Percentiles rank a stretch among this genome's conserved stretches.
Evolutionary conservation across 2,113 vertebrate genomes (phyloP).

Genomic region (Chiloscyllium plagiosum): DNA sequence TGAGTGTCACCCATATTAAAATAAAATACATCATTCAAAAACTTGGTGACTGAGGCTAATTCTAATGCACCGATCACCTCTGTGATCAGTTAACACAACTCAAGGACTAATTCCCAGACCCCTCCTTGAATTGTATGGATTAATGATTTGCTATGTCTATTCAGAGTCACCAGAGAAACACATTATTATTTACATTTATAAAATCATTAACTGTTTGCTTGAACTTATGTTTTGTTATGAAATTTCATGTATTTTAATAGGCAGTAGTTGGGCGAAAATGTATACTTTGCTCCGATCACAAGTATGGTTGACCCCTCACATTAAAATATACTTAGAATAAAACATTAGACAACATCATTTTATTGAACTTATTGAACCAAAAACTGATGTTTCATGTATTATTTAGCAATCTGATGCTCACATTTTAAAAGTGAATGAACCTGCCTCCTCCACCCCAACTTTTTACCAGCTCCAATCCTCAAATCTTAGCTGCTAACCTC

Average conservation of each 20-base stretch:
- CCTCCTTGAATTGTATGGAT: not conserved
- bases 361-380: not conserved
- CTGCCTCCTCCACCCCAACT: not conserved
- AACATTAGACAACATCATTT: not conserved
- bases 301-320: not conserved
- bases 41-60: not conserved
- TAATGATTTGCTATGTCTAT: not conserved
- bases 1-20: not conserved
- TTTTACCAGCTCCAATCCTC: not conserved
- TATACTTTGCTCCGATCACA: not conserved
- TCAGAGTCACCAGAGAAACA: not conserved
- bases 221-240: not conserved
- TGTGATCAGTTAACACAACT: not conserved
- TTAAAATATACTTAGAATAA: not conserved
- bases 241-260: not conserved
- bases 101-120: not conserved
- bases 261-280: not conserved
- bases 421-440: not conserved
- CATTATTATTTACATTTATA: not conserved
- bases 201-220: not conserved
- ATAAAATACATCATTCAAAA: not conserved
- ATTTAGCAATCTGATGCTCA: not conserved
- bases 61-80: not conserved
- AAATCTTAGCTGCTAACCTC: not conserved
- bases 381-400: not conserved